A percentile compares a stretch with the other conserved stretches of the same genome.
phyloP scores from a whole-genome alignment of 2,888 invertebrate species.

The Kuschelorhynchus macadamiae region DNA sequence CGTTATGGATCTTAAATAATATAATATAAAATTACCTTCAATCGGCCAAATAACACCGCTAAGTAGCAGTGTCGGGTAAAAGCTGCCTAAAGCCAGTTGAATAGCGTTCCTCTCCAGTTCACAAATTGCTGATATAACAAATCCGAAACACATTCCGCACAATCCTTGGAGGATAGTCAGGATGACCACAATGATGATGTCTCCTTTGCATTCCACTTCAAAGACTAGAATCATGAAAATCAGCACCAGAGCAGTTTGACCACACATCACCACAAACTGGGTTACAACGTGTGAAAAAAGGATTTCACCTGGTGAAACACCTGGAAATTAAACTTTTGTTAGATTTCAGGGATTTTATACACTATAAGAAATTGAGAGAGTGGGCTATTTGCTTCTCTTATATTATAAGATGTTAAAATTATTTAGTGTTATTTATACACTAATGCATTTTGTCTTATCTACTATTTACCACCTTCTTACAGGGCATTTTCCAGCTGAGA shows the following conservation, averaged over 20 bases:
- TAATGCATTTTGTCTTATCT: too few species aligned
- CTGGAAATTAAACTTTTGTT: too few species aligned
- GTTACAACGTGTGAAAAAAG: slow-evolving; percentile 92
- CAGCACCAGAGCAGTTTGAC: slow-evolving; percentile 83
- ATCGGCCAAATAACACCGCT: slow-evolving; percentile 74
- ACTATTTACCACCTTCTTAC: too few species aligned
- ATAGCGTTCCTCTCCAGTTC: slow-evolving; percentile 94
- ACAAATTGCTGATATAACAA: slow-evolving; percentile 93
- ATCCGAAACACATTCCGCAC: slow-evolving; percentile 97
- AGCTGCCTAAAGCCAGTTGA: slow-evolving; percentile 92
- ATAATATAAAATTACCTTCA: too few species aligned
- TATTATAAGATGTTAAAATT: too few species aligned
- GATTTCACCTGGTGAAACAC: slow-evolving; percentile 92
- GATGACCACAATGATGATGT: slow-evolving; percentile 86
- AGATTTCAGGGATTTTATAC: too few species aligned
- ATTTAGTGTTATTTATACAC: too few species aligned
- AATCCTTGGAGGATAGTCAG: slow-evolving; percentile 91
- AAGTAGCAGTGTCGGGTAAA: slow-evolving; percentile 92
- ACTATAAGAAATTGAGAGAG: too few species aligned
- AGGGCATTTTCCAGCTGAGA: too few species aligned
- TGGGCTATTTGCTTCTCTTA: too few species aligned
- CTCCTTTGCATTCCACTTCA: slow-evolving; percentile 91
- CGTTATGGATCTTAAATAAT: too few species aligned
- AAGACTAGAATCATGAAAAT: slow-evolving; percentile 94
- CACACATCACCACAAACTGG: slow-evolving; percentile 89